phyloP scores from a whole-genome alignment of 2,888 invertebrate species.

The Trichacis sp. region DNA sequence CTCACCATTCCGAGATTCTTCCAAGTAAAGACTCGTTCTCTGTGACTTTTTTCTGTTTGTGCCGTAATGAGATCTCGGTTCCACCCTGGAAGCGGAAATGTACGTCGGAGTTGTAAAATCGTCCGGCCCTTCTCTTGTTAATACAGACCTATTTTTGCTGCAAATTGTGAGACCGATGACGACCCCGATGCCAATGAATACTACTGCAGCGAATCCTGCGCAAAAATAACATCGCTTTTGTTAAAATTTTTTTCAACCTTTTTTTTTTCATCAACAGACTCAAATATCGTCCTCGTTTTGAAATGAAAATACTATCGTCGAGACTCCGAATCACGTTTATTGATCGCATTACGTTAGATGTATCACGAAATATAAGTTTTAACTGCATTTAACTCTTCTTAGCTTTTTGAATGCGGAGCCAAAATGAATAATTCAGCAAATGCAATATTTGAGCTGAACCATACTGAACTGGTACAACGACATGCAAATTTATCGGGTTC shows the following conservation, averaged over 20 bases:
- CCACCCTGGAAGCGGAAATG: constrained; percentile 60
- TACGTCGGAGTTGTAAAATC: constrained; percentile 66
- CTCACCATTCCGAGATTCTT: constrained; percentile 64
- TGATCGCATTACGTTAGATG: not conserved
- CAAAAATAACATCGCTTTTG: not conserved
- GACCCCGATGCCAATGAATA: constrained; percentile 64
- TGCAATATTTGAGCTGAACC: constrained; percentile 33
- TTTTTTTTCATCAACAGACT: no score
- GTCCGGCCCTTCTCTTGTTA: constrained; percentile 52
- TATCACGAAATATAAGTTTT: not conserved
- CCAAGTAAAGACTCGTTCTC: constrained; percentile 61
- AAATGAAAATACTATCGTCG: no score
- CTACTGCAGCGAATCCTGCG: constrained; percentile 57
- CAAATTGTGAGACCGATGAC: constrained; percentile 64
- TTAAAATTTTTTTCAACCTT: no score
- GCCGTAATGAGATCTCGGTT: constrained; percentile 61
- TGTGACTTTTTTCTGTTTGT: constrained; percentile 59
- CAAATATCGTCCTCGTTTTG: no score
- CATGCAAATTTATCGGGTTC: constrained; percentile 41
- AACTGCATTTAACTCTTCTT: constrained; percentile 5
- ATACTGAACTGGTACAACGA: constrained; percentile 30
- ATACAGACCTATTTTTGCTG: constrained; percentile 52
- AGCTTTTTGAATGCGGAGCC: constrained; percentile 1
- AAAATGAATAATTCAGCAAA: constrained; percentile 13
- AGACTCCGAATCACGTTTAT: not conserved